phyloP scores from a whole-genome alignment of 2,113 vertebrate genomes.

The Sturnus vulgaris region DNA sequence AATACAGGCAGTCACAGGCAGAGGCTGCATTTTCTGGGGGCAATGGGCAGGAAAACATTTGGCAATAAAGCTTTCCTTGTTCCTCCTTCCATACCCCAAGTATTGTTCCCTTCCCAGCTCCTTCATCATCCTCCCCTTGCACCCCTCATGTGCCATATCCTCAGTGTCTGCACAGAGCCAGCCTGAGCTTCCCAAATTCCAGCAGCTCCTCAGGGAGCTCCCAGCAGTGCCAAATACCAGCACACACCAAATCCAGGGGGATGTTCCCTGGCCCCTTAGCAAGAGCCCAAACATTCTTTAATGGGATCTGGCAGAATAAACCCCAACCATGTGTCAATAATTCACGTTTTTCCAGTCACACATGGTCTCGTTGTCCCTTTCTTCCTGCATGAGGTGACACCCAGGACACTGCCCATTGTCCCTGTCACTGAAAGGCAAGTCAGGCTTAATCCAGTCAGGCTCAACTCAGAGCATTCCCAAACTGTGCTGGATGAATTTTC shows the following conservation, averaged over 20 bases:
- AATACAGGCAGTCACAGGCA: background rate
- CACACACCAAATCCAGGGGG: background rate
- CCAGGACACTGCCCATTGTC: background rate
- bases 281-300: background rate
- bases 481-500: constrained; percentile 1
- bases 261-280: background rate
- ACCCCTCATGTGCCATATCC: rapidly evolving
- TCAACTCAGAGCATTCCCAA: background rate
- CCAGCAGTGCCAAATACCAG: background rate
- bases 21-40: background rate
- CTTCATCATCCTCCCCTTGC: background rate
- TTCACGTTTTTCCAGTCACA: background rate
- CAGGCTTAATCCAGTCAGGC: background rate
- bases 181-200: background rate
- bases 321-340: background rate
- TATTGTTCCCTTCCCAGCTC: background rate
- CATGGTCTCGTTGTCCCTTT: background rate
- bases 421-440: background rate
- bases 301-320: background rate
- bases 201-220: background rate
- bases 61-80: background rate
- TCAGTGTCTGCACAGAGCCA: background rate
- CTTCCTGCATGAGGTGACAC: background rate
- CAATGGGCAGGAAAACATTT: background rate
- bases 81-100: background rate